These are phyloP conservation scores for Marcusenius ussheri DNA, from an alignment of 2,113 vertebrate genomes.

Conservation along the genomic window DNA sequence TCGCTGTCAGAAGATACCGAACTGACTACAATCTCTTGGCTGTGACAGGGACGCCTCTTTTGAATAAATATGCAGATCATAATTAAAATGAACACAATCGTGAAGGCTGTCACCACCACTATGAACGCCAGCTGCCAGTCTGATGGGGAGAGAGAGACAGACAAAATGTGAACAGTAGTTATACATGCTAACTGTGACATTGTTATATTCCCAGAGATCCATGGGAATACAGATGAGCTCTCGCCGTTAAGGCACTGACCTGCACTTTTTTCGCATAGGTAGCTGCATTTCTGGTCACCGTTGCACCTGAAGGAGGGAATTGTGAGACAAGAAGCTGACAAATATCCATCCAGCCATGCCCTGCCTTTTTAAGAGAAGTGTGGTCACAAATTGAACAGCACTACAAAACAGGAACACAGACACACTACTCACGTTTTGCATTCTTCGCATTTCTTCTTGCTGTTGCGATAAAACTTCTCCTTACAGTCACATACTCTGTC, in stretches of 20 bases:
- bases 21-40: background rate
- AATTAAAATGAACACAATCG: too few species aligned
- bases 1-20: background rate
- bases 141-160: background rate
- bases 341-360: background rate
- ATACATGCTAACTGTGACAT: background rate
- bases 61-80: too few species aligned
- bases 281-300: background rate
- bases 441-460: slow-evolving; percentile 27
- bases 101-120: background rate
- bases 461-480: slow-evolving; percentile 32
- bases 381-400: background rate
- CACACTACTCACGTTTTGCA: slow-evolving; percentile 49
- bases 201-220: background rate
- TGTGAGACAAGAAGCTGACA: background rate
- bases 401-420: background rate
- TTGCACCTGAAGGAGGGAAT: background rate
- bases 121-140: background rate
- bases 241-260: background rate
- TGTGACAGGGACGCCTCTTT: background rate
- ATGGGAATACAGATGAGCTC: background rate
- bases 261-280: background rate
- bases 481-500: slow-evolving; percentile 49
- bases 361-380: background rate
- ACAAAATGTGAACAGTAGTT: background rate